Evolutionary conservation across 2,888 invertebrate species (phyloP).

Genomic region (Smittia sp.): DNA sequence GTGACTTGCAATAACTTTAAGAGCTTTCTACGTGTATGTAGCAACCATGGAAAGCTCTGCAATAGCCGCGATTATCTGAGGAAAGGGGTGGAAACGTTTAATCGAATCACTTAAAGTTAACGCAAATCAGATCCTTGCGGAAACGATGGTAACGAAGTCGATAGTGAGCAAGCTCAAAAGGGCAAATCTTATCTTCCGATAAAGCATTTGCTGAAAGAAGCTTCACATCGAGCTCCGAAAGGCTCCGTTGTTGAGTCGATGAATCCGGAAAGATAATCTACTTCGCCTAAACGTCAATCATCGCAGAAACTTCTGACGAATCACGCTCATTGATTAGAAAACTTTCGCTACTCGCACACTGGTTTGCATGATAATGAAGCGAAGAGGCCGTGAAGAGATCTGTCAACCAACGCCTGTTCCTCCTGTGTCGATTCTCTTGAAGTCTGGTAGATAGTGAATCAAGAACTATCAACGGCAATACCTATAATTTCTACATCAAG

Average conservation of each 20-base stretch:
- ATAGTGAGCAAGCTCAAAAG: too few species aligned
- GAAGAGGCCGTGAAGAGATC: background rate
- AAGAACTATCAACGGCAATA: too few species aligned
- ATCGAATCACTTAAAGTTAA: too few species aligned
- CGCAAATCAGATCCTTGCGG: too few species aligned
- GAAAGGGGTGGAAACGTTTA: background rate
- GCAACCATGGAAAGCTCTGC: too few species aligned
- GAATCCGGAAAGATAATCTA: background rate
- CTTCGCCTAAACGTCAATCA: background rate
- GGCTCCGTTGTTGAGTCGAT: background rate
- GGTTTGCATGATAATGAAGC: background rate
- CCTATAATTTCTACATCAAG: too few species aligned
- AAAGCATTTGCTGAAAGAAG: background rate
- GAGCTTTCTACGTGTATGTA: too few species aligned
- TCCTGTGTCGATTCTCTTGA: too few species aligned
- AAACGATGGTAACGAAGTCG: too few species aligned
- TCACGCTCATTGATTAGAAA: background rate
- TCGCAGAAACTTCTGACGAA: background rate
- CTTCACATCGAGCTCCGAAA: background rate
- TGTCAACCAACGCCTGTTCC: too few species aligned
- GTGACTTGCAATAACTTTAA: too few species aligned
- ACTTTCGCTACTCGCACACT: background rate
- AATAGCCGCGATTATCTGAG: background rate
- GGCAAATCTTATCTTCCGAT: background rate
- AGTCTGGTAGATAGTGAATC: too few species aligned